phyloP scores from a whole-genome alignment of 1,140 invertebrate genomes.

The Hetaerina americana region DNA sequence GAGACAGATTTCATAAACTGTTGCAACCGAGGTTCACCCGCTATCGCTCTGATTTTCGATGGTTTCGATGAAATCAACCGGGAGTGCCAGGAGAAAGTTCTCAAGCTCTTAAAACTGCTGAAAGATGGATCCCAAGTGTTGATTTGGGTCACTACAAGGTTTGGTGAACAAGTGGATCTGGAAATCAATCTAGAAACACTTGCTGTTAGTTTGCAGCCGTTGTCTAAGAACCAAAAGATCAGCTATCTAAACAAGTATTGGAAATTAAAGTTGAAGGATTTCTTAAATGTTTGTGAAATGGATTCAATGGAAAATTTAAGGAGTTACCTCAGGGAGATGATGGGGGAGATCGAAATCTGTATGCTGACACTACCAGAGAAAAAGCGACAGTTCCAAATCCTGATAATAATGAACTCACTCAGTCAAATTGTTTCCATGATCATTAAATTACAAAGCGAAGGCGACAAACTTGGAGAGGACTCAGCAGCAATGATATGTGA shows the following conservation, averaged over 20 bases:
- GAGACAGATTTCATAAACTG: background rate
- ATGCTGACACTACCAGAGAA: too few species aligned
- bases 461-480: too few species aligned
- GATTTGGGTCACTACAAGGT: background rate
- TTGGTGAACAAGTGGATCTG: background rate
- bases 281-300: background rate
- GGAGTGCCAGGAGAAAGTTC: background rate
- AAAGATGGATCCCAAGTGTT: background rate
- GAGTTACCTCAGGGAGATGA: background rate
- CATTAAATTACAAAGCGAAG: background rate
- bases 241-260: background rate
- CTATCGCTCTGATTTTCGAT: background rate
- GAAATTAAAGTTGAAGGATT: background rate
- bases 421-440: background rate
- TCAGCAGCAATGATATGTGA: background rate
- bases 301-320: background rate
- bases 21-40: background rate
- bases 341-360: background rate
- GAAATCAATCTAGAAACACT: background rate
- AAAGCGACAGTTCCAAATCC: background rate
- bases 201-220: background rate
- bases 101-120: background rate
- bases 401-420: background rate
- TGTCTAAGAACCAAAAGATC: background rate
- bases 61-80: background rate